Percentiles rank a stretch among this genome's conserved stretches.
These are phyloP conservation scores for Trinectes maculatus DNA, from an alignment of 2,113 vertebrate genomes.

Conservation along the genomic window DNA sequence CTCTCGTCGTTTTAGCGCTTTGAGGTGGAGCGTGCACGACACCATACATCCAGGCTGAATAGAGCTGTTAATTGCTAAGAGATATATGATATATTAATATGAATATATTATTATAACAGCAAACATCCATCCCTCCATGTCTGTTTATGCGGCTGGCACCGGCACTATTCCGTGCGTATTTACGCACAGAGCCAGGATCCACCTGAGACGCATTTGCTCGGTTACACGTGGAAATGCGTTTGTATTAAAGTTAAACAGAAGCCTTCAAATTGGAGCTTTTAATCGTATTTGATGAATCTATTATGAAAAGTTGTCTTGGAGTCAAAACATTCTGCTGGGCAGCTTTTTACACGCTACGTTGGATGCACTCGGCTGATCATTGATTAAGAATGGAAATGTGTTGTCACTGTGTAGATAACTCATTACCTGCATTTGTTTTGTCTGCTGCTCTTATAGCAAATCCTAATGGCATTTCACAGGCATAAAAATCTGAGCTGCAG, in stretches of 20 bases:
- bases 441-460: no score
- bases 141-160: not conserved
- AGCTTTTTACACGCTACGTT: no score
- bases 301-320: no score
- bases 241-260: not conserved
- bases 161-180: constrained; percentile 8
- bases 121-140: not conserved
- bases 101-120: not conserved
- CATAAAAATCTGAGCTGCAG: no score
- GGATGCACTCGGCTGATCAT: no score
- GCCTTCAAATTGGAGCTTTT: no score
- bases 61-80: no score
- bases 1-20: not conserved
- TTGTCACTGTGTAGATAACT: not conserved
- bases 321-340: no score
- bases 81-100: no score
- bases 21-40: not conserved
- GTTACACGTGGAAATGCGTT: not conserved
- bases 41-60: no score
- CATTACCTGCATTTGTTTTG: not conserved
- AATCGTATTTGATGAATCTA: no score
- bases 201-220: not conserved
- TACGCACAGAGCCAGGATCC: constrained; percentile 16
- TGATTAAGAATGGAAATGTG: not conserved
- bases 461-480: no score